phyloP scores from a whole-genome alignment of 2,888 invertebrate genomes.

The Molanna angustata region DNA sequence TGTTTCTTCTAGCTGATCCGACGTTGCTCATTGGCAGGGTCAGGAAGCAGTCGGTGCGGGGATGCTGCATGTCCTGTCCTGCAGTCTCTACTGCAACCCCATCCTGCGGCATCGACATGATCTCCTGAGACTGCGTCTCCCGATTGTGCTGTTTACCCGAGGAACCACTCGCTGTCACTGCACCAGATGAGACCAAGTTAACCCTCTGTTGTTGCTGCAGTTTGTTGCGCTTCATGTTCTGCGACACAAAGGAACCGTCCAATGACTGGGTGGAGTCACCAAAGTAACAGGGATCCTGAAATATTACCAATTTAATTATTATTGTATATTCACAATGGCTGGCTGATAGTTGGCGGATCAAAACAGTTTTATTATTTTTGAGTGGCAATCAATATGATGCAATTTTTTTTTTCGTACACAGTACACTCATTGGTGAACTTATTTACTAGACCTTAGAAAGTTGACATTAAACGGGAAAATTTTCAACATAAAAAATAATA shows the following conservation, averaged over 20 bases:
- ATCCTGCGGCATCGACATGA: neutral
- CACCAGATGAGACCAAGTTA: neutral
- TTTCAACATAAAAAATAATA: too few species aligned
- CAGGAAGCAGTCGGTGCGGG: conserved; percentile 1
- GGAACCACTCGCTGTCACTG: neutral
- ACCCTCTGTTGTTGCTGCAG: conserved; percentile 6
- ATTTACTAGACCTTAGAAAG: too few species aligned
- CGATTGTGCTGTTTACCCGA: conserved; percentile 24
- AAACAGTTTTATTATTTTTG: too few species aligned
- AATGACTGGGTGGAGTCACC: conserved; percentile 24
- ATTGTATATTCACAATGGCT: too few species aligned
- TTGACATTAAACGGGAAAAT: too few species aligned
- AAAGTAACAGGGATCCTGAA: conserved; percentile 21
- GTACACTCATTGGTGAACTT: too few species aligned
- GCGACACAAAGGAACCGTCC: conserved; percentile 22
- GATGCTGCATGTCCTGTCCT: neutral
- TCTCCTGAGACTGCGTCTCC: conserved; percentile 10
- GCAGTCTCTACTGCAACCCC: too few species aligned
- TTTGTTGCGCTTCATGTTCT: conserved; percentile 21
- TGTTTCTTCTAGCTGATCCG: neutral
- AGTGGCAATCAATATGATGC: too few species aligned
- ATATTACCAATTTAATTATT: neutral
- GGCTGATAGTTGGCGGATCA: too few species aligned
- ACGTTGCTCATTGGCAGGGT: conserved; percentile 10
- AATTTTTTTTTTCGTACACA: too few species aligned